Evolutionary conservation across 2,888 invertebrate genomes (phyloP), one percentile per base, ranked within the genome.

Genomic region (Tinea trinotella): DNA sequence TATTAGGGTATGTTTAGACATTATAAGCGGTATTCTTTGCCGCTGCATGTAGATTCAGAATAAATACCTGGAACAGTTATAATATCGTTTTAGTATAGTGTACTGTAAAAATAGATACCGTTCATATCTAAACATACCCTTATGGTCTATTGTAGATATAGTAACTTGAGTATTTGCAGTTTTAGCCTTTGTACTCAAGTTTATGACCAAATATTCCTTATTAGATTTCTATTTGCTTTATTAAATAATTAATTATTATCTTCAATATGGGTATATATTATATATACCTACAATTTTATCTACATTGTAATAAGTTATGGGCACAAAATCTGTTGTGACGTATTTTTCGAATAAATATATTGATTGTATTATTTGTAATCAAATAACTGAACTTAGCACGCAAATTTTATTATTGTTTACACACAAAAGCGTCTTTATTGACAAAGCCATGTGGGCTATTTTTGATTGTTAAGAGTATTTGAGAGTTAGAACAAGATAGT

Each of bases 401-500:
- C 40, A 40, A 40, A 13, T 40, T 15, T 35, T 35, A n/a, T 40
- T 13, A n/a, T 40, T 13, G 13, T 40, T n/a, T 40, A 40, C 13
- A n/a, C 13, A 4, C 9, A 24, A 7, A 24, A 5, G 24, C 12
- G 15, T 7, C 13, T 40, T 40, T 4, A 13, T 40, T 12, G 35
- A 5, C 9, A 30, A 40, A 2, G 40, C 30, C 13, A 40, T 3
- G n/a, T 13, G 40, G 10, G 40, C 5, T 15, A 15, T 7, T 12
- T 12, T 35, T 35, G n/a, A n/a, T n/a, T n/a, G n/a, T n/a, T n/a
- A 7, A 3, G 35, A 12, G 35, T 35, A 22, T 22, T 15, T 40
- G 40, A 40, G 40, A n/a, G n/a, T n/a, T n/a, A n/a, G n/a, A 40
- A 40, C 40, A 58, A 56, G 56, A 57, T 53, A 54, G 52, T 44